A percentile compares a stretch with the other conserved stretches of the same genome.
These are phyloP conservation scores for Myopa tessellatipennis DNA, from an alignment of 2,888 invertebrate genomes.

Conservation along the genomic window DNA sequence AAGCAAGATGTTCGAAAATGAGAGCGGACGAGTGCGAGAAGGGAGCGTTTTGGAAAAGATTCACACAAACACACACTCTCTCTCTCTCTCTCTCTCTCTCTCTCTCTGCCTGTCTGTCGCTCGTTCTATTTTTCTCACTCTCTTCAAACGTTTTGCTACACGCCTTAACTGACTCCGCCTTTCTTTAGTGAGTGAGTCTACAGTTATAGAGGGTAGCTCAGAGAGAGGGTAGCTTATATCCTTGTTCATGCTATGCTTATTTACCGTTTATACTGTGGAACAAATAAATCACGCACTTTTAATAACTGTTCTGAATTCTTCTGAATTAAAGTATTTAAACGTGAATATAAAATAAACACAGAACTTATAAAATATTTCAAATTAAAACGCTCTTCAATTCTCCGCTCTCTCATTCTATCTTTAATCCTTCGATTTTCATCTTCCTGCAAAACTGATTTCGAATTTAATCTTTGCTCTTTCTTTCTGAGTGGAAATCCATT, in stretches of 20 bases:
- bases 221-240: neutral
- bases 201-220: neutral
- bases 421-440: no score
- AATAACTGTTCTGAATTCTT: no score
- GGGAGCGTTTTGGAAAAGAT: neutral
- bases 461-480: no score
- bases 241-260: neutral
- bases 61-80: neutral
- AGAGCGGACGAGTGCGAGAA: constrained; percentile 27
- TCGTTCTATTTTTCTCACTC: neutral
- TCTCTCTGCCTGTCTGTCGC: neutral
- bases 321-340: no score
- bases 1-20: constrained; percentile 43
- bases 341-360: no score
- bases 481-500: no score
- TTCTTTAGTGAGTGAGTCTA: neutral
- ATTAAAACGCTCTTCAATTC: no score
- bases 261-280: constrained; percentile 12
- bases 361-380: no score
- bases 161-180: constrained; percentile 26
- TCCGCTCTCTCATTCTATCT: no score
- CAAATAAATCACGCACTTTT: neutral
- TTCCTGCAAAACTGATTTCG: no score
- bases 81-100: neutral
- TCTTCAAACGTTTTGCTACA: neutral